These are phyloP conservation scores for Cotesia glomerata DNA, from an alignment of 1,140 invertebrate species.

Conservation along the genomic window DNA sequence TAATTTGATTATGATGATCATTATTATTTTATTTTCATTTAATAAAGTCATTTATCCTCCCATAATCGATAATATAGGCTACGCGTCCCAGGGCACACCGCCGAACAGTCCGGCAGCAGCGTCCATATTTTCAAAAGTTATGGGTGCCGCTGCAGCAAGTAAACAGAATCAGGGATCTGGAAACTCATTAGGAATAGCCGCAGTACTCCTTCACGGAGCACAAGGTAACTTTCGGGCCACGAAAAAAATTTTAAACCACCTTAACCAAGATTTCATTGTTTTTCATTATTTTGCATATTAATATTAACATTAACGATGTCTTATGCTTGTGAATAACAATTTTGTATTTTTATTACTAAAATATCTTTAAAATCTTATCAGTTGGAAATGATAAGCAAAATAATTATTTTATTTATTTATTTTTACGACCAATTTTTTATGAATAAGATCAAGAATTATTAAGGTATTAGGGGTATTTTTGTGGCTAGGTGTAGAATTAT, in stretches of 20 bases:
- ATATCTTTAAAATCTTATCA: neutral
- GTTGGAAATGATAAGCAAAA: too few species aligned
- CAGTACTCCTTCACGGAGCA: constrained; percentile 59
- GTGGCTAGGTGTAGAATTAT: too few species aligned
- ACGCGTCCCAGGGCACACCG: constrained; percentile 55
- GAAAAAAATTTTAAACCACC: neutral
- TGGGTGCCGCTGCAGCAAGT: constrained; percentile 48
- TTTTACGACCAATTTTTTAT: neutral
- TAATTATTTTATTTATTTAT: neutral
- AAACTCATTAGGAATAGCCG: constrained; percentile 58
- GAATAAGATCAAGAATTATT: too few species aligned
- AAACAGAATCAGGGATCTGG: constrained; percentile 49
- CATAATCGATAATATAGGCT: constrained; percentile 35
- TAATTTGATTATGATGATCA: neutral
- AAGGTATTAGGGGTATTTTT: too few species aligned
- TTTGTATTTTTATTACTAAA: constrained; percentile 14
- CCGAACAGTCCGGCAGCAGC: constrained; percentile 53
- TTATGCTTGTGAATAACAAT: too few species aligned
- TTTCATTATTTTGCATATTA: too few species aligned
- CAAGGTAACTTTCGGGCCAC: constrained; percentile 53
- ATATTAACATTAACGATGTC: too few species aligned
- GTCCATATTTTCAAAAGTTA: constrained; percentile 54
- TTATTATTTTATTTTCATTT: constrained; percentile 36
- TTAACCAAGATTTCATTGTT: neutral
- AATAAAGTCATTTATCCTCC: constrained; percentile 29